These are phyloP conservation scores for Brachionus angularis DNA, from an alignment of 1,140 invertebrate genomes.

Conservation along the genomic window DNA sequence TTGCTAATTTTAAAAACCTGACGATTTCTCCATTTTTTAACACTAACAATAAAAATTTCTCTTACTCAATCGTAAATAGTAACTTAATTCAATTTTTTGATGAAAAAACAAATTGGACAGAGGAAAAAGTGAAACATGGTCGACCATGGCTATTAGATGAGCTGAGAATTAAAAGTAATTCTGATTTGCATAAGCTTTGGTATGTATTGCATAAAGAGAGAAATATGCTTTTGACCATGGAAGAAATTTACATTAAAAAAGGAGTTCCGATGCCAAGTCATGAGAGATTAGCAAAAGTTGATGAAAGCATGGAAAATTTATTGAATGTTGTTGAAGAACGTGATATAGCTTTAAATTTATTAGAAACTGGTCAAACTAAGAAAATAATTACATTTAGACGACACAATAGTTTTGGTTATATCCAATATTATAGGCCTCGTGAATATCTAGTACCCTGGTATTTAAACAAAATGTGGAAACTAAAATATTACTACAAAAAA, in stretches of 20 bases:
- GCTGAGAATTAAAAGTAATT: slow-evolving; percentile 86
- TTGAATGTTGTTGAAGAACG: slow-evolving; percentile 84
- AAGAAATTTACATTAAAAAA: slow-evolving; percentile 71
- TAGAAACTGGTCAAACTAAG: slow-evolving; percentile 72
- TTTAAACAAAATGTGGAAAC: slow-evolving; percentile 42
- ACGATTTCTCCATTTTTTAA: background rate
- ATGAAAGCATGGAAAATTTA: slow-evolving; percentile 91
- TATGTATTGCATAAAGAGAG: slow-evolving; percentile 87
- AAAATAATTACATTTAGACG: slow-evolving; percentile 16
- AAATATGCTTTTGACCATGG: slow-evolving; percentile 96
- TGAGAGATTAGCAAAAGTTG: slow-evolving; percentile 83
- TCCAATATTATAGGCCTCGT: slow-evolving; percentile 27
- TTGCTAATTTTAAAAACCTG: no score
- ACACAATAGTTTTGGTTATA: slow-evolving; percentile 39
- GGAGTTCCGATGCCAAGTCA: slow-evolving; percentile 79
- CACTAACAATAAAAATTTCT: background rate
- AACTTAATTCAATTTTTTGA: slow-evolving; percentile 79
- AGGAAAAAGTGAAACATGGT: slow-evolving; percentile 72
- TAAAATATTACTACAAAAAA: slow-evolving; percentile 37
- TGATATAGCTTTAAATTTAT: slow-evolving; percentile 78
- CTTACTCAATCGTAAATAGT: background rate
- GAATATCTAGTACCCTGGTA: slow-evolving; percentile 44
- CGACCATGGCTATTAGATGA: slow-evolving; percentile 85
- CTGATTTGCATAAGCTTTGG: slow-evolving; percentile 96
- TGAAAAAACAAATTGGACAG: slow-evolving; percentile 76